Evolutionary conservation across 2,797 vertebrate species (phyloP), one percentile per base, ranked within the genome.

Genomic region (Acestrorhynchus altus): DNA sequence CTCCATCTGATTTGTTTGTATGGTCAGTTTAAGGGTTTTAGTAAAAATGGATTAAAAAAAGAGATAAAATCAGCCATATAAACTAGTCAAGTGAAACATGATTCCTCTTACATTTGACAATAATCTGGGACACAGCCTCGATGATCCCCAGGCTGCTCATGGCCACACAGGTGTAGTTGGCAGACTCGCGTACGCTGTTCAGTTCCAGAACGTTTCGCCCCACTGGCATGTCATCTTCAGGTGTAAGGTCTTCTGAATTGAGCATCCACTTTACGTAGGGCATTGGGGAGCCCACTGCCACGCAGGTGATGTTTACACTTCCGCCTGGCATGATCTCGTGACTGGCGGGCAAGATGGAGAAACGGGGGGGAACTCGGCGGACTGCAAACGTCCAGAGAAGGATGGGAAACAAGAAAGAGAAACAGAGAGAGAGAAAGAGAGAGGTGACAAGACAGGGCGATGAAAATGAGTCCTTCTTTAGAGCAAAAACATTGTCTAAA

Each of bases 261-360:
- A 98, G 95, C 98, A 97, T 99, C 98, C 98, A 99, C 90, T 99
- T 99, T 87, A 98, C 98, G 47, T 98, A 98, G 0, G 98, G 97
- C 98, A 99, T 99, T 86, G 98, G 98, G 0, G 98, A 99, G 39
- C 98, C 98, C 87, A 99, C 98, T 0, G 97, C 98, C 91, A 99
- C 98, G 0, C 98, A 99, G 20, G 98, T 99, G 88, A 99, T 98
- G 93, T 99, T 99, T 83, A 99, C 95, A 78, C 96, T 99, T 86
- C 97, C 96, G 0, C 98, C 98, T 0, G 98, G 98, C 98, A 99
- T 98, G 86, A 99, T 98, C 91, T 99, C 98, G 44, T 98, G 96
- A 93, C 95, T 98, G 81, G 94, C 93, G n/a, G 98, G 98, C 64
- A 95, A 90, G 90, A 99, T 99, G 93, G 98, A 99, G 95, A 99